Conservation (phyloP, 2,888 invertebrate species). For the Sphaeridia pumilis region DNA sequence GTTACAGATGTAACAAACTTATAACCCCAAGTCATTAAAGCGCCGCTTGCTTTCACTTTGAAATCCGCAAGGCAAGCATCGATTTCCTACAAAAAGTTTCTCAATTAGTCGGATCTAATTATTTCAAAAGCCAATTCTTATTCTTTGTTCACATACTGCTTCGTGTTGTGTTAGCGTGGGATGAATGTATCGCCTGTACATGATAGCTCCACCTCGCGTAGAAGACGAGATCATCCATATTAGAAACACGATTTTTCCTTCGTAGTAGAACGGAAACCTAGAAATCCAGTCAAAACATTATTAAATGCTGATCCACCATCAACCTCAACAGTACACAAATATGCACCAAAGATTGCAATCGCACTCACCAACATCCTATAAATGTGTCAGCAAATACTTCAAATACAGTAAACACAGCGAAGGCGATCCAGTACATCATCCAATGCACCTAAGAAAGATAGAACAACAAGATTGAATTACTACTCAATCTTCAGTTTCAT, state of each 20-base stretch:
- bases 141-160: constrained; percentile 56
- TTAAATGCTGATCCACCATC: no score
- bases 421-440: constrained; percentile 99
- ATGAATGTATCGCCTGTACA: constrained; percentile 93
- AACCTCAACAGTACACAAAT: not conserved
- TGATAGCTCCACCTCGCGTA: constrained; percentile 79
- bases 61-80: constrained; percentile 33
- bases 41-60: constrained; percentile 26
- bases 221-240: constrained; percentile 93
- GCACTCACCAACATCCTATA: constrained; percentile 64
- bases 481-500: constrained; percentile 81
- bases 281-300: no score
- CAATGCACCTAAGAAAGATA: constrained; percentile 74
- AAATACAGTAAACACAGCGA: constrained; percentile 84
- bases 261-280: constrained; percentile 97
- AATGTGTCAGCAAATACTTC: constrained; percentile 95
- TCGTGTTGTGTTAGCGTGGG: constrained; percentile 82
- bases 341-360: constrained; percentile 34
- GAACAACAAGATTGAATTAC: no score
- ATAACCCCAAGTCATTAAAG: constrained; percentile 31
- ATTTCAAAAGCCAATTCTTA: no score
- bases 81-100: constrained; percentile 25
- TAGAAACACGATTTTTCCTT: constrained; percentile 89
- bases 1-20: constrained; percentile 24
- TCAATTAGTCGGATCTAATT: no score